Percentiles rank a stretch among this genome's conserved stretches.
Conservation (phyloP, 2,113 vertebrate genomes). For the Fulmarus glacialis region DNA sequence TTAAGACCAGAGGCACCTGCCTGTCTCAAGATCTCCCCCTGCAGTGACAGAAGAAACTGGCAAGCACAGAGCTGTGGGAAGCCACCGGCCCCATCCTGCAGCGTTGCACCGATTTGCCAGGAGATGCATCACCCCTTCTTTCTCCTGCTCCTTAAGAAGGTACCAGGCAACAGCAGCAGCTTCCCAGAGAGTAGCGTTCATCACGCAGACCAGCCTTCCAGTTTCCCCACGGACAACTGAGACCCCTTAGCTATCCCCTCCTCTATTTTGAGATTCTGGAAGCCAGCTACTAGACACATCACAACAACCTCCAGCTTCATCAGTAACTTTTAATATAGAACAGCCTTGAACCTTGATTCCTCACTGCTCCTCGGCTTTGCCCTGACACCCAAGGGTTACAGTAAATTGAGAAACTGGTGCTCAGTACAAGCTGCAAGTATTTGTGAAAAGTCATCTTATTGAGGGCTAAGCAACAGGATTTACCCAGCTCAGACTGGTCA, state of each 20-base stretch:
- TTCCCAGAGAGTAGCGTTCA: background rate
- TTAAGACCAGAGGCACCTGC: background rate
- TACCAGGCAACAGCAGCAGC: background rate
- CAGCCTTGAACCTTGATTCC: background rate
- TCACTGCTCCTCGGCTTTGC: background rate
- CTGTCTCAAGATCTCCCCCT: background rate
- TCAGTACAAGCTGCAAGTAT: too few relatives aligned
- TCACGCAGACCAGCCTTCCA: background rate
- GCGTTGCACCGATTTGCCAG: rapidly evolving
- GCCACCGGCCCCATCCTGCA: background rate
- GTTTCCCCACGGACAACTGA: rapidly evolving
- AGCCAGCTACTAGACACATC: background rate
- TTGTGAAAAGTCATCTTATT: background rate
- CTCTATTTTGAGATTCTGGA: background rate
- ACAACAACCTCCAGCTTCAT: background rate
- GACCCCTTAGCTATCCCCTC: background rate
- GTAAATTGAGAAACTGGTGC: background rate
- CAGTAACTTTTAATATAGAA: background rate
- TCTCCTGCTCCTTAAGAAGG: background rate
- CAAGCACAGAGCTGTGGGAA: rapidly evolving
- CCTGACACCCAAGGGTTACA: background rate
- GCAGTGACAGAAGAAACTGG: background rate
- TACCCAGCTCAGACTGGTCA: background rate
- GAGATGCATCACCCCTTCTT: background rate
- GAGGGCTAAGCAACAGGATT: background rate